Conservation (phyloP, 2,113 vertebrate genomes). For the Pseudorasbora parva region DNA sequence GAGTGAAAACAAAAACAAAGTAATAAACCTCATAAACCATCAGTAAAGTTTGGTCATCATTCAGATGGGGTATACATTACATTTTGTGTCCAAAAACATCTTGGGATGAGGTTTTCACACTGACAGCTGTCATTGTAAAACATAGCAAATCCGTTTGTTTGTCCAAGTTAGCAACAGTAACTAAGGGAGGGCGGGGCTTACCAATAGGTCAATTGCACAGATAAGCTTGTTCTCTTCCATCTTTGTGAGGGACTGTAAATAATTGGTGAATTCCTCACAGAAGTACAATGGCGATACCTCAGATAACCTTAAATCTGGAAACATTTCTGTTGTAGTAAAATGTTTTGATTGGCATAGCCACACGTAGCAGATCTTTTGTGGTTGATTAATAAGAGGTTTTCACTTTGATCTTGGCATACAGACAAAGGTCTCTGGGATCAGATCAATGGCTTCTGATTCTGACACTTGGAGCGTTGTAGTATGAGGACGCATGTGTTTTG, state of each 20-base stretch:
- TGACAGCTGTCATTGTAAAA: no score
- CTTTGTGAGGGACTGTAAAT: conserved; percentile 56
- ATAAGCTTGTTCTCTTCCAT: conserved; percentile 60
- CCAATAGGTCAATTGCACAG: no score
- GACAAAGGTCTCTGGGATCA: conserved; percentile 24
- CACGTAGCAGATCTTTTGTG: conserved; percentile 42
- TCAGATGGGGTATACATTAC: no score
- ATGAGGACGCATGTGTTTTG: not conserved
- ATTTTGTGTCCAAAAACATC: no score
- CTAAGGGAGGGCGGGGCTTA: no score
- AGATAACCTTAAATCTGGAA: conserved; percentile 46
- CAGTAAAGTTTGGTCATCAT: no score
- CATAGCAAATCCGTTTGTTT: no score
- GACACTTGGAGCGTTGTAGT: not conserved
- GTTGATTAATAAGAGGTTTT: conserved; percentile 63
- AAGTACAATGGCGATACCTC: conserved; percentile 42
- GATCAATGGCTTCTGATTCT: conserved; percentile 18
- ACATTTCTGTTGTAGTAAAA: conserved; percentile 1
- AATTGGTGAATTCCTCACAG: conserved; percentile 28
- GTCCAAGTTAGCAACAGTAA: no score
- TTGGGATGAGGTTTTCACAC: no score
- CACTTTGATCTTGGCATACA: conserved; percentile 63
- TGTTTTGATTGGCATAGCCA: conserved; percentile 51
- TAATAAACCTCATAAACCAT: no score
- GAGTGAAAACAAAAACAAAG: no score